Evolutionary conservation across 2,113 vertebrate species (phyloP).

Genomic region (Zosterops hypoxanthus): DNA sequence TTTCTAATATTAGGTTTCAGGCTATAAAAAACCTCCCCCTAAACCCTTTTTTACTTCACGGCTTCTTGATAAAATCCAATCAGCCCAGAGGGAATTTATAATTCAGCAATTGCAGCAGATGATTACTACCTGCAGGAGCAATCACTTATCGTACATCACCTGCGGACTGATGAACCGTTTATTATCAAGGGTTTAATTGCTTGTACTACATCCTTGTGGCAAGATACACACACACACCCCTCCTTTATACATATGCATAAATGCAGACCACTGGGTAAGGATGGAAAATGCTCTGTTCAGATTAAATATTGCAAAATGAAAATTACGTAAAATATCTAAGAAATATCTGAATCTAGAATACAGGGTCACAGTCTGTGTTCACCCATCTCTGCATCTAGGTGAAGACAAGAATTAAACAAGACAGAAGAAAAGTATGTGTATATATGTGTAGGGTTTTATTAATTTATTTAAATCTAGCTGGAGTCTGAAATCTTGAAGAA

Average conservation of each 20-base stretch:
- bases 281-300: not conserved
- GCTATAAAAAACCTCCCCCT: not conserved
- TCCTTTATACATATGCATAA: not conserved
- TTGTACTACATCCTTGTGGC: slow-evolving; percentile 19
- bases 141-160: slow-evolving; percentile 66
- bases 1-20: slow-evolving; percentile 56
- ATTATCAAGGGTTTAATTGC: slow-evolving; percentile 78
- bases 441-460: not conserved
- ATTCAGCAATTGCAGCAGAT: slow-evolving; percentile 64
- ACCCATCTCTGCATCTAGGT: not conserved
- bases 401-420: not conserved
- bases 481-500: not conserved
- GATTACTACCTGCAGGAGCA: slow-evolving; percentile 76
- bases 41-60: slow-evolving; percentile 9
- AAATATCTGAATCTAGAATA: not conserved
- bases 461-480: not conserved
- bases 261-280: not conserved
- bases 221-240: not conserved
- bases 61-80: slow-evolving; percentile 62
- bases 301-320: not conserved
- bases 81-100: slow-evolving; percentile 70
- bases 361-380: not conserved
- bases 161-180: slow-evolving; percentile 74
- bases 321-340: not conserved
- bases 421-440: not conserved